Evolutionary conservation across 2,888 invertebrate species (phyloP).

Genomic region (Torymus tubicola): DNA sequence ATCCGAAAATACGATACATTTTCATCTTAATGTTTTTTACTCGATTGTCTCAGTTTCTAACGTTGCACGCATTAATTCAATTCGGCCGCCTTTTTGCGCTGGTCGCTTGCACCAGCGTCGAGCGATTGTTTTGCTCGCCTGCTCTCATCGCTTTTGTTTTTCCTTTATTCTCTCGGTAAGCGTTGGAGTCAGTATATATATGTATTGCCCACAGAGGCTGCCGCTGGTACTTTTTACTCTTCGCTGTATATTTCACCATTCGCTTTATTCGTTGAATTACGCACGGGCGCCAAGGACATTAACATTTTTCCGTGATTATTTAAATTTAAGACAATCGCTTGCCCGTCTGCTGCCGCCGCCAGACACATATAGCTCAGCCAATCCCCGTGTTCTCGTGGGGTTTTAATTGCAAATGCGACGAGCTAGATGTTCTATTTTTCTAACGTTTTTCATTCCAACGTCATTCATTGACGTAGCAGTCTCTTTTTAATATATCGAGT

Average conservation of each 20-base stretch:
- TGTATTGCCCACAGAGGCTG: not conserved
- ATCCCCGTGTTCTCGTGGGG: not conserved
- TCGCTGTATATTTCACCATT: constrained; percentile 32
- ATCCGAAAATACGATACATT: constrained; percentile 58
- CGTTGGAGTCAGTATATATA: not conserved
- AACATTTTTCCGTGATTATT: constrained; percentile 74
- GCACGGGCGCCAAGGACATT: constrained; percentile 61
- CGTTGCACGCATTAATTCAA: constrained; percentile 68
- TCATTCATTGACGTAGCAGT: no score
- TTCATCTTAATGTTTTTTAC: constrained; percentile 61
- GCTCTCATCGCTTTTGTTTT: constrained; percentile 42
- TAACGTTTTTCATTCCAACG: constrained; percentile 10
- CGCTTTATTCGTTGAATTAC: constrained; percentile 72
- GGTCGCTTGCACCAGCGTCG: constrained; percentile 54
- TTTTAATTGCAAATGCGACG: constrained; percentile 47
- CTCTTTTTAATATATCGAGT: no score
- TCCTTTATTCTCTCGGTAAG: constrained; percentile 25
- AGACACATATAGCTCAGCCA: constrained; percentile 13
- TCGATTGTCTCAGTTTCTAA: constrained; percentile 18
- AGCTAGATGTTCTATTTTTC: constrained; percentile 2
- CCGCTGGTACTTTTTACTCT: constrained; percentile 17
- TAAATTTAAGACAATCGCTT: constrained; percentile 72
- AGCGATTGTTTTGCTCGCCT: constrained; percentile 45
- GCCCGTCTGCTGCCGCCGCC: not conserved
- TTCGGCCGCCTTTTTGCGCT: constrained; percentile 64